phyloP scores from a whole-genome alignment of 2,888 invertebrate species.

The Himalopsyche kuldschensis region DNA sequence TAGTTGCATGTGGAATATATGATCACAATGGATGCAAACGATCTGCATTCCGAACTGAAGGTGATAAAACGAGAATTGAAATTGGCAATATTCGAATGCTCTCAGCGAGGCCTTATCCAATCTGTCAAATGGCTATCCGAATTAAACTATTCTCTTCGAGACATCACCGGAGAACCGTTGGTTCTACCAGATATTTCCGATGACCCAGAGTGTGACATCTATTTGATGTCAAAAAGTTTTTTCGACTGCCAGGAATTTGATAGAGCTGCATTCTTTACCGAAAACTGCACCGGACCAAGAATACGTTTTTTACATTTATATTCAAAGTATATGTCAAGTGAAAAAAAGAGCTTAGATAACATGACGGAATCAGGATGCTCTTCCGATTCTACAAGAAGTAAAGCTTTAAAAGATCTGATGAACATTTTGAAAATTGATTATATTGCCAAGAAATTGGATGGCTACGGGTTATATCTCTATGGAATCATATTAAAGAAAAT shows the following conservation, averaged over 20 bases:
- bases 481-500: slow-evolving; percentile 88
- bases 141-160: slow-evolving; percentile 57
- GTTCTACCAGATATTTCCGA: slow-evolving; percentile 49
- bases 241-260: slow-evolving; percentile 92
- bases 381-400: slow-evolving; percentile 59
- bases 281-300: slow-evolving; percentile 69
- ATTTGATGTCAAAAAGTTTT: slow-evolving; percentile 80
- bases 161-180: slow-evolving; percentile 53
- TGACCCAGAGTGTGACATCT: slow-evolving; percentile 70
- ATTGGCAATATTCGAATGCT: slow-evolving; percentile 71
- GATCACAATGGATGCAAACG: slow-evolving; percentile 46
- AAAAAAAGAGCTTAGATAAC: slow-evolving; percentile 87
- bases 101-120: slow-evolving; percentile 76
- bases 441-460: slow-evolving; percentile 71
- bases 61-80: slow-evolving; percentile 68
- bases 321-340: slow-evolving; percentile 83
- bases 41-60: slow-evolving; percentile 57
- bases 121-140: slow-evolving; percentile 89
- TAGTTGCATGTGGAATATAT: not conserved
- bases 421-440: slow-evolving; percentile 62
- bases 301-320: slow-evolving; percentile 84
- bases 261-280: slow-evolving; percentile 78
- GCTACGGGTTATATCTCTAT: slow-evolving; percentile 84
- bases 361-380: slow-evolving; percentile 57
- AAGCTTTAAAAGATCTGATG: slow-evolving; percentile 60